Conservation (phyloP, 2,113 vertebrate species). For the Pogona vitticeps region DNA sequence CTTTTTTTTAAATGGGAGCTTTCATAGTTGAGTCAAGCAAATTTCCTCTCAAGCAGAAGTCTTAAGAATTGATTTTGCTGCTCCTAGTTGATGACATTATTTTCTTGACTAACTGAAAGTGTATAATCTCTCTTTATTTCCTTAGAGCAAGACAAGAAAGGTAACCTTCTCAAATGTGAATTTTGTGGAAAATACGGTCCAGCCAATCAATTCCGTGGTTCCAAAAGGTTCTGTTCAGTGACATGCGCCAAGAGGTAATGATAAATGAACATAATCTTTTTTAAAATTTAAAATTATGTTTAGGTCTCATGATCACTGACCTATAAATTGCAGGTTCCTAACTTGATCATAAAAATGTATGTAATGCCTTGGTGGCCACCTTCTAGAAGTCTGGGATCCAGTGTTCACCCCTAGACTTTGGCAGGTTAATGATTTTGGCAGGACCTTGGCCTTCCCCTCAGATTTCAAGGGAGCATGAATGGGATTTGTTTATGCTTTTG, state of each 20-base stretch:
- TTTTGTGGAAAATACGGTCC: constrained; percentile 94
- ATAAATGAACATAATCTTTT: not conserved
- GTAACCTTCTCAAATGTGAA: constrained; percentile 90
- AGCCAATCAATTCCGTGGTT: constrained; percentile 91
- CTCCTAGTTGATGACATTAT: not conserved
- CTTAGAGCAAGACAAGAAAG: constrained; percentile 81
- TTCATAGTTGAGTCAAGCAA: not conserved
- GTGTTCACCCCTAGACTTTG: too few relatives aligned
- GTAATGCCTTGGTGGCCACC: too few relatives aligned
- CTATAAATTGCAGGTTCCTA: not conserved
- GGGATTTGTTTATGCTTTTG: too few relatives aligned
- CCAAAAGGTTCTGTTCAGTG: constrained; percentile 97
- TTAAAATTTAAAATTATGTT: not conserved
- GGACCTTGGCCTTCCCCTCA: too few relatives aligned
- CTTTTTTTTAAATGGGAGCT: not conserved
- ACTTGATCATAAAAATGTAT: too few relatives aligned
- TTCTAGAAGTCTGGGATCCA: too few relatives aligned
- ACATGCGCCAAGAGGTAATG: constrained; percentile 95
- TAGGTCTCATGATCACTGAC: not conserved
- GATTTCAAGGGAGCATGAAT: too few relatives aligned
- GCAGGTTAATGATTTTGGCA: too few relatives aligned
- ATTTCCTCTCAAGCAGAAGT: not conserved
- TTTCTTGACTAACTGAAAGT: constrained; percentile 17
- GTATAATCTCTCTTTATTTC: constrained; percentile 54
- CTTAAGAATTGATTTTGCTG: not conserved